A percentile compares a stretch with the other conserved stretches of the same genome.
phyloP scores from a whole-genome alignment of 2,113 vertebrate species.

The Oncorhynchus tshawytscha region DNA sequence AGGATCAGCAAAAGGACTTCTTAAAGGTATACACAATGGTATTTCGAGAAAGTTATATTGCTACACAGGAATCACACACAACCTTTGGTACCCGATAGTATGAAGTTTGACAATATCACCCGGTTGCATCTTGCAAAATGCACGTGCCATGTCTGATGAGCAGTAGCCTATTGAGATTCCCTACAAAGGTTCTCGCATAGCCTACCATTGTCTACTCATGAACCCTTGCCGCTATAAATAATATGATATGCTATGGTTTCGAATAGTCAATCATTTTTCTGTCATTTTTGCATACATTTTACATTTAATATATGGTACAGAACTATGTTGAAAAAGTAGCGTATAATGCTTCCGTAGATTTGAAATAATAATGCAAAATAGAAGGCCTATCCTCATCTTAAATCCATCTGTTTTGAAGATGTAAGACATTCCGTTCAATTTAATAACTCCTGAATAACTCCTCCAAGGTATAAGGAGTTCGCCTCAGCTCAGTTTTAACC shows the following conservation, averaged over 20 bases:
- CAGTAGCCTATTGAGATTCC: no score
- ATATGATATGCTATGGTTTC: background rate
- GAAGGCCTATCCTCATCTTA: background rate
- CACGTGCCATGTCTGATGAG: background rate
- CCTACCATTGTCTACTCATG: background rate
- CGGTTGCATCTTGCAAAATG: background rate
- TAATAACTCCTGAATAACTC: background rate
- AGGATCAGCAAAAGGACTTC: constrained; percentile 62
- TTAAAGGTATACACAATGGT: constrained; percentile 57
- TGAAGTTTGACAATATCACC: background rate
- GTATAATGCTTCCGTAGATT: no score
- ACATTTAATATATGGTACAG: no score
- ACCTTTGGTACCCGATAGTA: background rate
- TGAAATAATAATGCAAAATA: background rate
- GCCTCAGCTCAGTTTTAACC: no score
- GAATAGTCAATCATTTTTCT: background rate
- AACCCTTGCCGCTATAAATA: background rate
- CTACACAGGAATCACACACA: background rate
- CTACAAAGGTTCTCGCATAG: no score
- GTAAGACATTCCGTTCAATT: background rate
- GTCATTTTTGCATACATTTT: background rate
- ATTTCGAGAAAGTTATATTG: constrained; percentile 9
- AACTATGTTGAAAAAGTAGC: background rate
- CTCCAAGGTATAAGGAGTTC: background rate
- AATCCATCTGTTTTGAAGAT: background rate